Evolutionary conservation across 2,888 invertebrate genomes (phyloP).

Genomic region (Cacoxenus indagator): DNA sequence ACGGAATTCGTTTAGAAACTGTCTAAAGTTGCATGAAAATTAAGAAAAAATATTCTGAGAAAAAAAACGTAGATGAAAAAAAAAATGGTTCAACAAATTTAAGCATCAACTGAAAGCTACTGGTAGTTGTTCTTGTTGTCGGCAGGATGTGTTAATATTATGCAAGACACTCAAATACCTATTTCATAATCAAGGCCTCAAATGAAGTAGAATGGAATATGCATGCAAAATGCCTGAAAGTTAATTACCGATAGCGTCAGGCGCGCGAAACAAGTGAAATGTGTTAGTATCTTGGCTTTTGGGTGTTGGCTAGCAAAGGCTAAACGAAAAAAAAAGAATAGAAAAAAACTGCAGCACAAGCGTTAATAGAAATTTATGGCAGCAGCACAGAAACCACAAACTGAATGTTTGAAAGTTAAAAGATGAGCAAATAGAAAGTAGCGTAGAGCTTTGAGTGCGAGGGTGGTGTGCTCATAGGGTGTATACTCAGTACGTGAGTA

Average conservation of each 20-base stretch:
- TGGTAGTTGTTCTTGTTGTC: not conserved
- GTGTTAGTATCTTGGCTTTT: not conserved
- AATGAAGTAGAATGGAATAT: constrained; percentile 46
- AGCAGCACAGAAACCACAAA: not conserved
- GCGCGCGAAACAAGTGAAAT: constrained; percentile 11
- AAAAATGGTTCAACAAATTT: constrained; percentile 30
- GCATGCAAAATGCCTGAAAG: constrained; percentile 62
- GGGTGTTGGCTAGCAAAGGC: not conserved
- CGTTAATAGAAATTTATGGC: constrained; percentile 2
- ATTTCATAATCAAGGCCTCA: not conserved
- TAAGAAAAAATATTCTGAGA: not conserved
- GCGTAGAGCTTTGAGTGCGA: constrained; percentile 18
- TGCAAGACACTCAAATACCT: constrained; percentile 38
- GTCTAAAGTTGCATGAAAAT: not conserved
- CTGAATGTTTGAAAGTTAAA: not conserved
- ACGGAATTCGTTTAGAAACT: constrained; percentile 12
- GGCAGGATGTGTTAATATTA: constrained; percentile 48
- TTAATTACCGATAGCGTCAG: constrained; percentile 62
- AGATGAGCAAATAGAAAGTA: constrained; percentile 20
- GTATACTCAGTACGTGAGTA: no score
- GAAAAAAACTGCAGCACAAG: not conserved
- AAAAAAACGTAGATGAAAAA: not conserved
- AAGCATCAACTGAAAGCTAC: constrained; percentile 50
- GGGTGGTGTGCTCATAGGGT: not conserved
- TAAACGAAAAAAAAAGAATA: not conserved